Base-by-base conservation (phyloP, 2,888 invertebrate species). In the Onchidella celtica region DNA sequence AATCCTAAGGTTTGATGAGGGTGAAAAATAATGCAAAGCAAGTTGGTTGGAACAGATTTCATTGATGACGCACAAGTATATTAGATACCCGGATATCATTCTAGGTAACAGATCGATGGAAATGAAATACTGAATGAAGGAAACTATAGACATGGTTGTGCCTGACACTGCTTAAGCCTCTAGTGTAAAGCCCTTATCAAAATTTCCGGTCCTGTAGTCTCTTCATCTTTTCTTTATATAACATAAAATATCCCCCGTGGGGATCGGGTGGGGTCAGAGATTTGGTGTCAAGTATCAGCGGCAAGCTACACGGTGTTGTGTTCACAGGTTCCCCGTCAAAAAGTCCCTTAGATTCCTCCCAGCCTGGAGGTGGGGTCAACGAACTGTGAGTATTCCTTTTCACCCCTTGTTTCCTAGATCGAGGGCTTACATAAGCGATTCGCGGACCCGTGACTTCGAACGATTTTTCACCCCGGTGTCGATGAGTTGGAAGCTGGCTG, bases 181-280 rank as follows among this genome's bases (percentile, higher is more conserved):
- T n/a, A n/a, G n/a, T n/a, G n/a, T n/a, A n/a, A n/a, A n/a, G n/a
- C n/a, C n/a, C n/a, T 47, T 47, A 17, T 47, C 17, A 47, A 47
- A 47, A 47, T 47, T 47, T 47, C 24, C 74, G 77, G 38, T 57
- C 81, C 34, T 80, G 69, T 66, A 84, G 47, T 14, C 84, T 83
- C 47, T 84, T 86, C 59, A 81, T 72, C 63, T 81, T 85, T 38
- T 80, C 83, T 73, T 79, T 84, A 80, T 85, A 86, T 4, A 86
- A 32, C n/a, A 79, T 63, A 55, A 82, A 84, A 61, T 86, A 86
- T 27, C 83, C 78, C 21, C 70, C 70, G 3, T 57, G 36, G 0
- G 61, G 70, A 4, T 55, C 73, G 1, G 74, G 68, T n/a, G 24
- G 34, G 9, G 24, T 29, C 21, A 1, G n/a, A n/a, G 78, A 57